These are phyloP conservation scores for Deilephila porcellus DNA, from an alignment of 2,888 invertebrate species.

Conservation along the genomic window DNA sequence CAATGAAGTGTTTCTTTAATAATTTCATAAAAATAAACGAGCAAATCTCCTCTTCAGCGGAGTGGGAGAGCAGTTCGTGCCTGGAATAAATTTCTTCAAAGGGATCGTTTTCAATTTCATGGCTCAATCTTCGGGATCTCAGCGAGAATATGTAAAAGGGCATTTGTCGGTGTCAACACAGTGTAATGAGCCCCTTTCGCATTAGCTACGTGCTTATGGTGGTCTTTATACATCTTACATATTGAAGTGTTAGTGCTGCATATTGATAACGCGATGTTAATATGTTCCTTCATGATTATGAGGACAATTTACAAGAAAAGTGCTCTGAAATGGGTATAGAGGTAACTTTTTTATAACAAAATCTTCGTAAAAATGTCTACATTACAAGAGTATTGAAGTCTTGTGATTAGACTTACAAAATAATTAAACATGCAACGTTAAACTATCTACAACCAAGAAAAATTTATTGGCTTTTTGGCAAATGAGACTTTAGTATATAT, in stretches of 20 bases:
- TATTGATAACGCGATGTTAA: background rate
- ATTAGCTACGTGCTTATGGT: constrained; percentile 74
- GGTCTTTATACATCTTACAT: constrained; percentile 48
- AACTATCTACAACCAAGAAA: too few relatives aligned
- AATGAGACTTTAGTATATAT: background rate
- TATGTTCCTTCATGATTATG: background rate
- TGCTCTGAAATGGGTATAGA: background rate
- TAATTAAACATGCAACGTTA: too few relatives aligned
- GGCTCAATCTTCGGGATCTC: constrained; percentile 84
- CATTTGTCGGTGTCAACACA: constrained; percentile 84
- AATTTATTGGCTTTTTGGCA: too few relatives aligned
- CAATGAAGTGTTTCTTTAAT: constrained; percentile 77
- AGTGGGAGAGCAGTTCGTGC: constrained; percentile 82
- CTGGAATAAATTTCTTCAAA: constrained; percentile 83
- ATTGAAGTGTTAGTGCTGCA: constrained; percentile 29
- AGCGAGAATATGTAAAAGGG: constrained; percentile 82
- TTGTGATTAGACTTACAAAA: too few relatives aligned
- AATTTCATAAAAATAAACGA: constrained; percentile 84
- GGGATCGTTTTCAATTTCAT: constrained; percentile 85
- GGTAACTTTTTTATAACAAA: too few relatives aligned
- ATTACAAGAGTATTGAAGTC: too few relatives aligned
- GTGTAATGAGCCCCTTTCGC: constrained; percentile 79
- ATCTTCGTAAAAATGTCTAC: too few relatives aligned
- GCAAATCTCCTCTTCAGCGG: constrained; percentile 80
- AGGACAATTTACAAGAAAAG: background rate